A percentile compares a stretch with the other conserved stretches of the same genome.
Evolutionary conservation across 1,140 invertebrate species (phyloP).

Genomic region (Triops longicaudatus): DNA sequence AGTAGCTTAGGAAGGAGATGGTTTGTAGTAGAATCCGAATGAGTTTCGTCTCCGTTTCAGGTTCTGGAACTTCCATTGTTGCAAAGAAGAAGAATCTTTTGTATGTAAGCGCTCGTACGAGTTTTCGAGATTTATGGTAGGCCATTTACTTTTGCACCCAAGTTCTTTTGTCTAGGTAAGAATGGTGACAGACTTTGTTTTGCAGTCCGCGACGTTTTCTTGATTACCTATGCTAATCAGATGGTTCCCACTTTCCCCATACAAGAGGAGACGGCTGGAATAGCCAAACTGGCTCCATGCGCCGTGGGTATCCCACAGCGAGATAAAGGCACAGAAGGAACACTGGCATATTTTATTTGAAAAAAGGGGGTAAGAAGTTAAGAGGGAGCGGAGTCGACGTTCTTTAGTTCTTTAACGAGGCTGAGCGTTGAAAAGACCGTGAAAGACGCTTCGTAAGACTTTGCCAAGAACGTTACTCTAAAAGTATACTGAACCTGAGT

Average conservation of each 20-base stretch:
- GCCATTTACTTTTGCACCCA: not conserved
- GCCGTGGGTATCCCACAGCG: not conserved
- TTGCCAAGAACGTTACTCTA: not conserved
- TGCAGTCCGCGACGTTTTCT: not conserved
- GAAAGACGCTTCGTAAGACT: not conserved
- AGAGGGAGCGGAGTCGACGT: not conserved
- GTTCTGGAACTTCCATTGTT: too few species aligned
- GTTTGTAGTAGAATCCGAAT: too few species aligned
- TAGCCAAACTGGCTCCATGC: conserved; percentile 3
- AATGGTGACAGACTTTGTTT: conserved; percentile 12
- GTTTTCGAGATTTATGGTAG: not conserved
- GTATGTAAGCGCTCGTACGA: not conserved
- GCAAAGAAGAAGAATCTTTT: not conserved
- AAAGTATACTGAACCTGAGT: not conserved
- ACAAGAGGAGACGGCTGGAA: not conserved
- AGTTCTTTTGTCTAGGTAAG: conserved; percentile 12
- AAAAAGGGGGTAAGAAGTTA: not conserved
- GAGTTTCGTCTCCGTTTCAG: too few species aligned
- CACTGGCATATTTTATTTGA: too few species aligned
- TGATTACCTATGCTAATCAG: conserved; percentile 15
- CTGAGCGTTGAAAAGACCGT: not conserved
- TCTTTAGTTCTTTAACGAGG: not conserved
- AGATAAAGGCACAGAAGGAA: not conserved
- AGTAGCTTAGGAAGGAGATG: too few species aligned
- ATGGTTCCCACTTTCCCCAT: conserved; percentile 2